Conservation (phyloP, 2,888 invertebrate genomes). For the Dromius quadrimaculatus region DNA sequence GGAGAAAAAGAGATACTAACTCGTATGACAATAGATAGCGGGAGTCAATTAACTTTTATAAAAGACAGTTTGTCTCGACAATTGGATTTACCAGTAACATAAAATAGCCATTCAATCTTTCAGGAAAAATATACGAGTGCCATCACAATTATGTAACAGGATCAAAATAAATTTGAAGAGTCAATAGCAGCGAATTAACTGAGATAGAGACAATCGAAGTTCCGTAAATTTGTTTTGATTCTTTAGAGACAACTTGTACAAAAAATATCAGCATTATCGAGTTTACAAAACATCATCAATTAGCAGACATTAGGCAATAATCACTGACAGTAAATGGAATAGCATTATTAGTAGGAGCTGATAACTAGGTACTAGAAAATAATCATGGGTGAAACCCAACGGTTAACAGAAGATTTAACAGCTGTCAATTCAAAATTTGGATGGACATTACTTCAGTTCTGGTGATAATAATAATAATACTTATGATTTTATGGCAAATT, state of each 20-base stretch:
- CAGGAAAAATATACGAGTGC: background rate
- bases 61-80: constrained; percentile 3
- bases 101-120: constrained; percentile 16
- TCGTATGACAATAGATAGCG: constrained; percentile 21
- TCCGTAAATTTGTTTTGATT: constrained; percentile 20
- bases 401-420: constrained; percentile 10
- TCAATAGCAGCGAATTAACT: background rate
- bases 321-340: constrained; percentile 1
- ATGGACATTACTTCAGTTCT: constrained; percentile 12
- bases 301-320: constrained; percentile 10
- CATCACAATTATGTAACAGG: constrained; percentile 1
- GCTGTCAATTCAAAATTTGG: constrained; percentile 20
- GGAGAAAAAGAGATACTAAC: background rate
- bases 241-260: background rate
- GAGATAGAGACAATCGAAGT: constrained; percentile 4
- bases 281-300: background rate
- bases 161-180: constrained; percentile 1
- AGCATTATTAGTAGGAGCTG: constrained; percentile 13
- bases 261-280: constrained; percentile 6
- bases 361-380: constrained; percentile 8
- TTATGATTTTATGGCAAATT: constrained; percentile 18
- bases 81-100: constrained; percentile 6
- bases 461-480: background rate
- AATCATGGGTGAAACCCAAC: background rate
- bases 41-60: constrained; percentile 43